Conservation (phyloP, 2,797 vertebrate genomes). For the Sylvia borin region DNA sequence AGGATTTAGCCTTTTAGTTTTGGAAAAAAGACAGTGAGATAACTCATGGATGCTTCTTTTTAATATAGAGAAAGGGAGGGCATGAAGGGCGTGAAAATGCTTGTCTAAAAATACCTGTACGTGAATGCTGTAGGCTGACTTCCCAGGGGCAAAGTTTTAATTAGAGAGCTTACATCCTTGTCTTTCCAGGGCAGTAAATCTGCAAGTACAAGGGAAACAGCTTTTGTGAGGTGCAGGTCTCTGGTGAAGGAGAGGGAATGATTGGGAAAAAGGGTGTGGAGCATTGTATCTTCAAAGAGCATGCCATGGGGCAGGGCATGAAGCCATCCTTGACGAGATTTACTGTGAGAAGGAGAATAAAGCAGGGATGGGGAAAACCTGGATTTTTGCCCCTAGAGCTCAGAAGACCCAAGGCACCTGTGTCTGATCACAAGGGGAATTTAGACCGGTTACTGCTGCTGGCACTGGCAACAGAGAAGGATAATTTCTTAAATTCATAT, state of each 20-base stretch:
- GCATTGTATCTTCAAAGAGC: not conserved
- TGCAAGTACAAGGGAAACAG: not conserved
- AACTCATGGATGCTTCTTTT: not conserved
- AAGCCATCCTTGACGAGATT: not conserved
- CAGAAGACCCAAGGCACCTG: not conserved
- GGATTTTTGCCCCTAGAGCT: not conserved
- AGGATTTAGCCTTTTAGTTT: not conserved
- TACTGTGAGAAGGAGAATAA: not conserved
- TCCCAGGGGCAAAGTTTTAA: not conserved
- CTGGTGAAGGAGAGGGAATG: not conserved
- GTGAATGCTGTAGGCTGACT: not conserved
- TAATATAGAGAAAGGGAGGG: not conserved
- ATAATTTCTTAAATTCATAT: not conserved
- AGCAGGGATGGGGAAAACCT: not conserved
- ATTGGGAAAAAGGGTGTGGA: not conserved
- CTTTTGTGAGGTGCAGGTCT: not conserved
- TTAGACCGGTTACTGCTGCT: not conserved
- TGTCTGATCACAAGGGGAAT: not conserved
- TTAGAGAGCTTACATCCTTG: not conserved
- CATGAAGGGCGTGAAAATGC: not conserved
- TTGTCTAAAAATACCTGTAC: not conserved
- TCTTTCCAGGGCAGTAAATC: not conserved
- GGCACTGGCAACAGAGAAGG: not conserved
- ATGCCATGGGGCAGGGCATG: not conserved
- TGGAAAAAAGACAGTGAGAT: not conserved